A percentile compares a stretch with the other conserved stretches of the same genome.
phyloP scores from a whole-genome alignment of 2,888 invertebrate genomes.

The Dicranocentrus wangi region DNA sequence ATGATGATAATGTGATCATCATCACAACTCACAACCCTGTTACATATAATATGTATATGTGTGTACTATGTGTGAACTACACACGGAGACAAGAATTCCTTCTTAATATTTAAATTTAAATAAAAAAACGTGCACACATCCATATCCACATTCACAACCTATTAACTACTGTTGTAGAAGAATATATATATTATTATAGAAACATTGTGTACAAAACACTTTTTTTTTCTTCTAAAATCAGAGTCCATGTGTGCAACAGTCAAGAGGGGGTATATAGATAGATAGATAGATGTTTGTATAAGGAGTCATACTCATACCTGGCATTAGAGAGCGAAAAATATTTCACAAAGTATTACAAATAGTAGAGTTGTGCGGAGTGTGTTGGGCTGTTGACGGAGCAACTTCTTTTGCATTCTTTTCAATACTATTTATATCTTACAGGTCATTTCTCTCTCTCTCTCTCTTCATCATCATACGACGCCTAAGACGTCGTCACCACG shows the following conservation, averaged over 20 bases:
- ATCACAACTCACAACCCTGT: slow-evolving; percentile 1
- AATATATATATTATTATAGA: too few relatives aligned
- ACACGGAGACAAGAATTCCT: too few relatives aligned
- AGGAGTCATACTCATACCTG: too few relatives aligned
- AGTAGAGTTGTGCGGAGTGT: not conserved
- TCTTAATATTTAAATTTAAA: slow-evolving; percentile 7
- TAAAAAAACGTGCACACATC: not conserved
- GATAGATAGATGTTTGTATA: too few relatives aligned
- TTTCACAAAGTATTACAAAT: not conserved
- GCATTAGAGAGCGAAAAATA: not conserved
- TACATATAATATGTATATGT: too few relatives aligned
- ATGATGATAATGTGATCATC: slow-evolving; percentile 9
- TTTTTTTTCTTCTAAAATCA: too few relatives aligned
- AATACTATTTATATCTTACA: slow-evolving; percentile 60
- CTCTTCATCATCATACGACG: slow-evolving; percentile 19
- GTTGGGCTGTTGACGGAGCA: slow-evolving; percentile 1
- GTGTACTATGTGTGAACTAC: too few relatives aligned
- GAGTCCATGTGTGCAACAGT: too few relatives aligned
- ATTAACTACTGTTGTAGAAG: too few relatives aligned
- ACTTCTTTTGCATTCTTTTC: slow-evolving; percentile 24
- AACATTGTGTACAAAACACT: too few relatives aligned
- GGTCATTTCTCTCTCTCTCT: slow-evolving; percentile 55
- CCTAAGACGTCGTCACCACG: slow-evolving; percentile 13
- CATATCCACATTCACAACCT: too few relatives aligned
- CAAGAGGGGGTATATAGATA: too few relatives aligned